These are phyloP conservation scores for Sialia sialis DNA, from an alignment of 2,113 vertebrate genomes.

Conservation along the genomic window DNA sequence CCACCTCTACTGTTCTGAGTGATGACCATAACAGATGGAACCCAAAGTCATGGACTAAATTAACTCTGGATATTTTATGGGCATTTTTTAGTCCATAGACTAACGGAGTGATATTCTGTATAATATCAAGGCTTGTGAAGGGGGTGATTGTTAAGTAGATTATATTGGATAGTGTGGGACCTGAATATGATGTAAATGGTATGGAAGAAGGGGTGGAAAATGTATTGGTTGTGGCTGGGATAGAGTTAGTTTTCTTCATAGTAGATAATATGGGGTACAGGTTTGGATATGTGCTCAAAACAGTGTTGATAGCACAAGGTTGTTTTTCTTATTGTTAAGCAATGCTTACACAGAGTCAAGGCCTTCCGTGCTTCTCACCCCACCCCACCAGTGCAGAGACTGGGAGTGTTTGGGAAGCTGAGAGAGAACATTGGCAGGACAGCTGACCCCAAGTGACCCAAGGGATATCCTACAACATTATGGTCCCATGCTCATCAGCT, in stretches of 20 bases:
- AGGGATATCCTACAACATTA: neutral
- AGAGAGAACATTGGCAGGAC: neutral
- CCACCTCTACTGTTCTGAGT: neutral
- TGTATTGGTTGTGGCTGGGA: neutral
- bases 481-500: neutral
- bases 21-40: neutral
- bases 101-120: neutral
- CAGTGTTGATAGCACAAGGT: neutral
- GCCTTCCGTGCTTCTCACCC: neutral
- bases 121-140: neutral
- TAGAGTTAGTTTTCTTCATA: neutral
- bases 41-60: neutral
- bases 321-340: neutral
- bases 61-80: neutral
- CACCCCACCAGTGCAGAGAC: neutral
- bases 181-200: neutral
- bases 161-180: neutral
- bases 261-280: neutral
- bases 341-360: neutral
- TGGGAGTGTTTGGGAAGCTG: neutral
- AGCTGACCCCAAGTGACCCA: neutral
- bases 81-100: neutral
- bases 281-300: neutral
- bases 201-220: neutral
- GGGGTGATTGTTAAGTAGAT: neutral